A percentile compares a stretch with the other conserved stretches of the same genome.
phyloP scores from a whole-genome alignment of 2,888 invertebrate genomes.

The Pollenia amentaria region DNA sequence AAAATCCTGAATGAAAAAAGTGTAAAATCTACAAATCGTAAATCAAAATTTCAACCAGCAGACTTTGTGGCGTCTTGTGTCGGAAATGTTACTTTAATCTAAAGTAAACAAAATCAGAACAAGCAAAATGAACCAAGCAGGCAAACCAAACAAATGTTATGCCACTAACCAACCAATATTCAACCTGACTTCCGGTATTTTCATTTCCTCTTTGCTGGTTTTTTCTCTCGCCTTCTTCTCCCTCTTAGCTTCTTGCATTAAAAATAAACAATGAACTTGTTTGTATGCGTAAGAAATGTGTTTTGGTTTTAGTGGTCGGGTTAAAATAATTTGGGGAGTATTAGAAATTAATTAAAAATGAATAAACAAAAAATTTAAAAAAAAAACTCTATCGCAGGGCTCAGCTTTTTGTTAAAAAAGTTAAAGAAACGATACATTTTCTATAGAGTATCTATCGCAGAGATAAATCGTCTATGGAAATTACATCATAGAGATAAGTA shows the following conservation, averaged over 20 bases:
- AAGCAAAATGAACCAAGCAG: constrained; percentile 47
- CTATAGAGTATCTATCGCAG: too few species aligned
- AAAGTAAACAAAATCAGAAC: constrained; percentile 53
- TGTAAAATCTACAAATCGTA: constrained; percentile 71
- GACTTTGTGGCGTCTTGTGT: constrained; percentile 70
- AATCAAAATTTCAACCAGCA: constrained; percentile 70
- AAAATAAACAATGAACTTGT: background rate
- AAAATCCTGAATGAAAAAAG: constrained; percentile 28
- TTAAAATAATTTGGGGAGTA: constrained; percentile 10
- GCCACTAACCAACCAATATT: constrained; percentile 65
- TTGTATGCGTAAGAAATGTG: constrained; percentile 33
- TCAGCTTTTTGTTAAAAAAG: too few species aligned
- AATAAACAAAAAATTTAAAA: too few species aligned
- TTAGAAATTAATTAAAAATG: background rate
- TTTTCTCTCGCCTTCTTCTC: background rate
- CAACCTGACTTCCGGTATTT: constrained; percentile 68
- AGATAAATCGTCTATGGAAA: too few species aligned
- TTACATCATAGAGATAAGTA: too few species aligned
- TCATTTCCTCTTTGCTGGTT: constrained; percentile 2
- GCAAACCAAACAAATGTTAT: constrained; percentile 34
- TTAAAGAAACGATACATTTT: too few species aligned
- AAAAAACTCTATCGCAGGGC: too few species aligned
- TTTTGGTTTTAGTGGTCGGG: background rate
- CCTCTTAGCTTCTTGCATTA: constrained; percentile 2
- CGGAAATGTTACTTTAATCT: constrained; percentile 70